phyloP scores from a whole-genome alignment of 2,888 invertebrate genomes.

The Nipponacmea schrenckii region DNA sequence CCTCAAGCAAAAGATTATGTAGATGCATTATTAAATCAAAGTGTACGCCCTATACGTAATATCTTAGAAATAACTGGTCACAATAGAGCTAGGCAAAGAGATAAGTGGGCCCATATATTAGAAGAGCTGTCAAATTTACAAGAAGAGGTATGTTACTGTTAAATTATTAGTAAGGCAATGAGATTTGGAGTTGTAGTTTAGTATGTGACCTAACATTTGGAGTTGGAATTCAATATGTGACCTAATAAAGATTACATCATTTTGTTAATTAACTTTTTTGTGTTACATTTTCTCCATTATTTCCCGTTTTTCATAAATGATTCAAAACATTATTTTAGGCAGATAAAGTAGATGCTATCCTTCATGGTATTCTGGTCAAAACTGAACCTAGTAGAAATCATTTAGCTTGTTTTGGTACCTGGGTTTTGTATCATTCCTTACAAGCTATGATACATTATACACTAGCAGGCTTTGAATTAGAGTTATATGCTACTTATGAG shows the following conservation, averaged over 20 bases:
- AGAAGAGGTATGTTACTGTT: conserved; percentile 77
- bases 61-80: conserved; percentile 87
- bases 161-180: too few relatives aligned
- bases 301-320: too few relatives aligned
- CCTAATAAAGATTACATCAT: too few relatives aligned
- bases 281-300: too few relatives aligned
- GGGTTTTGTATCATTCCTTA: conserved; percentile 92
- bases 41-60: conserved; percentile 86
- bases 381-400: conserved; percentile 79
- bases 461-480: conserved; percentile 92
- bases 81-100: conserved; percentile 93
- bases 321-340: conserved; percentile 73
- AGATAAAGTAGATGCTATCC: conserved; percentile 86
- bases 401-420: conserved; percentile 87
- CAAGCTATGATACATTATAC: conserved; percentile 87
- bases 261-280: too few relatives aligned
- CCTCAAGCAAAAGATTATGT: conserved; percentile 86
- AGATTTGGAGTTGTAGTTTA: too few relatives aligned
- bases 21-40: conserved; percentile 87
- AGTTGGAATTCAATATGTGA: too few relatives aligned
- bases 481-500: conserved; percentile 95
- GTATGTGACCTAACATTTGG: too few relatives aligned
- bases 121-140: conserved; percentile 92
- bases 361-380: conserved; percentile 78
- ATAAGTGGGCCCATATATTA: conserved; percentile 88